Percentiles rank a stretch among this genome's conserved stretches.
Conservation (phyloP, 2,113 vertebrate genomes). For the Perccottus glenii region DNA sequence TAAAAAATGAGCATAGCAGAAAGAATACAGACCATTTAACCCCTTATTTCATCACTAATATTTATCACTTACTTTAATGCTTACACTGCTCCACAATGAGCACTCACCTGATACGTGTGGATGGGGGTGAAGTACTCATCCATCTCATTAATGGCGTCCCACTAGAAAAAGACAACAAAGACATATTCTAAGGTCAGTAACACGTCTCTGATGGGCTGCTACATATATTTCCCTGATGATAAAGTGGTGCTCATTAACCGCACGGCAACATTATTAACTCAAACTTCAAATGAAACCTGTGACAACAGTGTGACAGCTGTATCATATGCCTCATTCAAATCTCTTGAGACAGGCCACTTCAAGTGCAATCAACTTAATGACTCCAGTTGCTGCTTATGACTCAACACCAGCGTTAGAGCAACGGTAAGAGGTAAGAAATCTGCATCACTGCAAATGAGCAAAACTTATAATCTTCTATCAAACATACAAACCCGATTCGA, state of each 20-base stretch:
- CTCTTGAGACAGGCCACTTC: constrained; percentile 3
- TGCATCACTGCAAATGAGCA: too few species aligned
- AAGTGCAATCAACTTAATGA: background rate
- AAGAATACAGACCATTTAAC: too few species aligned
- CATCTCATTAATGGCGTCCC: constrained; percentile 98
- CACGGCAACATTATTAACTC: constrained; percentile 32
- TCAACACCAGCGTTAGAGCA: too few species aligned
- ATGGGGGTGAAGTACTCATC: constrained; percentile 95
- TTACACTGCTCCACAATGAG: constrained; percentile 20
- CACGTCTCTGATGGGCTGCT: constrained; percentile 4
- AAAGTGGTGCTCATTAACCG: constrained; percentile 12
- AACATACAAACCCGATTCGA: too few species aligned
- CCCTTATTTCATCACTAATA: too few species aligned
- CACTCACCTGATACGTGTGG: constrained; percentile 96
- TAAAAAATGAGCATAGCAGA: too few species aligned
- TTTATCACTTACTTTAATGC: too few species aligned
- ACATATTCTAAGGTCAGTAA: constrained; percentile 25
- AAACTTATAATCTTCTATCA: too few species aligned
- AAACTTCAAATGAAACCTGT: constrained; percentile 43
- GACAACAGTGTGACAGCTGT: constrained; percentile 22
- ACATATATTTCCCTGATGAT: constrained; percentile 30
- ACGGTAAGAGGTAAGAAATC: background rate
- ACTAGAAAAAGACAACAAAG: constrained; percentile 74
- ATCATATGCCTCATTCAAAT: constrained; percentile 5
- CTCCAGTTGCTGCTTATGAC: background rate